These are phyloP conservation scores for Podarcis siculus DNA, from an alignment of 2,797 vertebrate species.

Conservation along the genomic window DNA sequence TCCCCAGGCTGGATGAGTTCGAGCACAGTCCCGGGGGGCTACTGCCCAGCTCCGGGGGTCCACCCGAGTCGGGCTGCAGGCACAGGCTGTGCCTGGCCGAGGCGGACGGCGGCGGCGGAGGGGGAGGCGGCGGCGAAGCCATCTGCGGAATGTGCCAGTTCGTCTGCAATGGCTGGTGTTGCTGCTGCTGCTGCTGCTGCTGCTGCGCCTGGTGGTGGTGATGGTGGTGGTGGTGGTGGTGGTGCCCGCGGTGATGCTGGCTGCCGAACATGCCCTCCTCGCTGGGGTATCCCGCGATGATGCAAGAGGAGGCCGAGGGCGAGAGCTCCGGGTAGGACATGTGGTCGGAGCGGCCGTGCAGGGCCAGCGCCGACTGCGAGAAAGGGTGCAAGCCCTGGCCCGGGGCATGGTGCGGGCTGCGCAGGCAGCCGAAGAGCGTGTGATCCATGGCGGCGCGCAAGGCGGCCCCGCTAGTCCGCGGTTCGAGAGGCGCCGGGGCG, in stretches of 20 bases:
- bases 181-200: constrained; percentile 88
- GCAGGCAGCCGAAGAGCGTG: constrained; percentile 97
- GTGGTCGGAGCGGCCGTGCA: constrained; percentile 95
- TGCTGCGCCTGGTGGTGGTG: constrained; percentile 89
- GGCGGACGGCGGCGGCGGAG: constrained; percentile 74
- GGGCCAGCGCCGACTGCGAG: constrained; percentile 90
- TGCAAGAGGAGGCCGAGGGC: constrained; percentile 90
- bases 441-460: constrained; percentile 93
- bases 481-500: background rate
- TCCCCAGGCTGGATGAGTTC: constrained; percentile 88
- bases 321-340: constrained; percentile 96
- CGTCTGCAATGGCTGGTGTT: constrained; percentile 85
- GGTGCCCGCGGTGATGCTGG: constrained; percentile 85
- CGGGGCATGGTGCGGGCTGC: constrained; percentile 90
- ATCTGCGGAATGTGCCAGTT: constrained; percentile 96
- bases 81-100: constrained; percentile 87
- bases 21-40: constrained; percentile 90
- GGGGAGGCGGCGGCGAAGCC: constrained; percentile 73
- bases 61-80: constrained; percentile 87
- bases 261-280: constrained; percentile 92
- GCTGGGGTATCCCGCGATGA: constrained; percentile 91
- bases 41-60: constrained; percentile 85
- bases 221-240: constrained; percentile 83
- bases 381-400: constrained; percentile 96
- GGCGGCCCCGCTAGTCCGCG: constrained; percentile 70